Conservation (phyloP, 2,888 invertebrate species). For the Ornithoptera alexandrae region DNA sequence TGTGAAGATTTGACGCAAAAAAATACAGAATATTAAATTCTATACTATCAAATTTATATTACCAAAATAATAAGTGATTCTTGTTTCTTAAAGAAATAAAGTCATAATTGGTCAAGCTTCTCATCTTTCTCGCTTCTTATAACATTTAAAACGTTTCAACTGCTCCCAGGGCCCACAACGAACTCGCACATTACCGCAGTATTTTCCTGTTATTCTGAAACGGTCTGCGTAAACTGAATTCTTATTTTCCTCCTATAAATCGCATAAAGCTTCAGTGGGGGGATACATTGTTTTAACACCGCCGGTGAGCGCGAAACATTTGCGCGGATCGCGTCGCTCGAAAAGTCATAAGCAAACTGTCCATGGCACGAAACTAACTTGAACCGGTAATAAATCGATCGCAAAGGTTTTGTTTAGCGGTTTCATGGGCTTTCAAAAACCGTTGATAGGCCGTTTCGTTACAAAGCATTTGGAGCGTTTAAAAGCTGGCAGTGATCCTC, state of each 20-base stretch:
- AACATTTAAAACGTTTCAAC: slow-evolving; percentile 27
- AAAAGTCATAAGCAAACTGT: slow-evolving; percentile 43
- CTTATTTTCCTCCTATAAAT: slow-evolving; percentile 31
- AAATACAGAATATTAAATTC: no score
- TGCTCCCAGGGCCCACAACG: slow-evolving; percentile 24
- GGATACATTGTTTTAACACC: slow-evolving; percentile 31
- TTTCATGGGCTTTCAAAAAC: slow-evolving; percentile 54
- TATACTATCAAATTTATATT: no score
- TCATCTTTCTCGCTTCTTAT: slow-evolving; percentile 11
- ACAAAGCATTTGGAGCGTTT: slow-evolving; percentile 52
- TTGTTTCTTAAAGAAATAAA: slow-evolving; percentile 19
- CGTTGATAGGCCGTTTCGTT: slow-evolving; percentile 49
- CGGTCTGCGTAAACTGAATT: slow-evolving; percentile 27
- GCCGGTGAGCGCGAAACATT: slow-evolving; percentile 28
- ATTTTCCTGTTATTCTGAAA: slow-evolving; percentile 32
- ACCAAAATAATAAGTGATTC: neutral
- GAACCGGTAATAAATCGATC: slow-evolving; percentile 56
- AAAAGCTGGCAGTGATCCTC: slow-evolving; percentile 57
- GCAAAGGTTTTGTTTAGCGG: slow-evolving; percentile 56
- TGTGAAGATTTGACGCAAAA: no score
- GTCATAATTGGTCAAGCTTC: slow-evolving; percentile 13
- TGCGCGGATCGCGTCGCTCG: slow-evolving; percentile 28
- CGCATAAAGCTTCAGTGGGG: slow-evolving; percentile 29
- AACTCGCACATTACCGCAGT: slow-evolving; percentile 28
- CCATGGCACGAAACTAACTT: slow-evolving; percentile 50